Base-by-base conservation (phyloP, 2,113 vertebrate genomes). In the Hypomesus transpacificus region DNA sequence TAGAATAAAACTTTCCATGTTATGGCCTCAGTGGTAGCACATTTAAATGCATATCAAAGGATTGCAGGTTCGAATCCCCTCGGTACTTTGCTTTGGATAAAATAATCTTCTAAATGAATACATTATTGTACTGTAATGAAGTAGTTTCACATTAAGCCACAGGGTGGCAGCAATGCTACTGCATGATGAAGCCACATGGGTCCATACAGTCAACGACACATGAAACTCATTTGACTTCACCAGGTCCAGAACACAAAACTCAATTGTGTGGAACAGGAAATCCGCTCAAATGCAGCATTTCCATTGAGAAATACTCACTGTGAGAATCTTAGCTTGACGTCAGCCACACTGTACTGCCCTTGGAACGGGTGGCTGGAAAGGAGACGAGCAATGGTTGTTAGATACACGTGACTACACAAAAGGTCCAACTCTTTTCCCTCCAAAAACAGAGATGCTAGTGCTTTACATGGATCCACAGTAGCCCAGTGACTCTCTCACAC, bases 261-360 rank as follows among this genome's bases (percentile, higher is more conserved):
- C 31, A 8, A 46, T 46, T 8, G 7, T 46, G 39, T 8, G 39
- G 39, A 46, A 46, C 39, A 46, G 39, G 39, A 46, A 46, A 46
- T 46, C 0, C 7, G 9, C 39, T 46, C 11, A 46, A 46, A 46
- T 46, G 39, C 39, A 3, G n/a, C 17, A 56, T 69, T 69, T 50
- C 28, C 31, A 14, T 24, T 52, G 17, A 52, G 60, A 2, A 39
- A 69, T 84, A 97, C 97, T 98, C 90, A 99, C 97, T 98, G 96
- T 62, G 97, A 97, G 75, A 99, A 91, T 71, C 96, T 92, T 69
- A 99, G 88, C 78, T 96, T 99, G 66, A 99, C 93, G 51, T 99
- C 97, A 0, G 95, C 90, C 8, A 98, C 96, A 0, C 95, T 96
- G 87, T 98, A 98, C 77, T 99, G 95, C 20, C 97, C 97, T 82